phyloP scores from a whole-genome alignment of 92 coral and sea anemone species.

The Porites divaricata region DNA sequence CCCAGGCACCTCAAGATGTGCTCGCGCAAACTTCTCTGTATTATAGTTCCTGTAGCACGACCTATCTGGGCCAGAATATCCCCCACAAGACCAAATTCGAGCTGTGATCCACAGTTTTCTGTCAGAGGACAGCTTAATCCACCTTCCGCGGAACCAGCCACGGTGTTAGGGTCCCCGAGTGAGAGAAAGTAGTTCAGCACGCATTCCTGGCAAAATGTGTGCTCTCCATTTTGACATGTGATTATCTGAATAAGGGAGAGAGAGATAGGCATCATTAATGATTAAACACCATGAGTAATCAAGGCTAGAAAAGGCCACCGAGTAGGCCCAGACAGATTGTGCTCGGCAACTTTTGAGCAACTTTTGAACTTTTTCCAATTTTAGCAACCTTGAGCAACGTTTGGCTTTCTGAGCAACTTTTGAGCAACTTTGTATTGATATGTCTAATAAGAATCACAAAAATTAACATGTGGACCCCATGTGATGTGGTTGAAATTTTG shows the following conservation, averaged over 20 bases:
- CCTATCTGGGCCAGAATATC: slow-evolving; percentile 10
- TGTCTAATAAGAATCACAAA: no score
- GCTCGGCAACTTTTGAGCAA: no score
- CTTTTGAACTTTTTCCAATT: no score
- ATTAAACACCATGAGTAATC: no score
- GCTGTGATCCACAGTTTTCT: slow-evolving; percentile 10
- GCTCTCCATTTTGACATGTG: slow-evolving; percentile 15
- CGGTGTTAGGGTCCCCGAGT: not conserved
- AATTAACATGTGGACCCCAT: no score
- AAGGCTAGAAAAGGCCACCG: not conserved
- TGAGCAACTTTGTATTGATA: no score
- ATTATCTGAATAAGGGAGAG: slow-evolving; percentile 20
- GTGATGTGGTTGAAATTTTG: no score
- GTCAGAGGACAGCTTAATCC: slow-evolving; percentile 28
- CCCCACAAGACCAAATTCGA: slow-evolving; percentile 13
- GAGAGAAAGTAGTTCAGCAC: slow-evolving; percentile 2
- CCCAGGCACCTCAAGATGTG: slow-evolving; percentile 23
- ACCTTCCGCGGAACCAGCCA: not conserved
- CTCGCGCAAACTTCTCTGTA: not conserved
- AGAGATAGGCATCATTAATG: not conserved
- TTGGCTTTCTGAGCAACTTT: no score
- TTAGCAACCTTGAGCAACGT: no score
- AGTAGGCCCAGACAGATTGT: no score
- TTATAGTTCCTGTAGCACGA: no score
- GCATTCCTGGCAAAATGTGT: slow-evolving; percentile 30